Percentiles rank a stretch among this genome's conserved stretches.
Evolutionary conservation across 2,113 vertebrate genomes (phyloP).

Genomic region (Neotragus moschatus): DNA sequence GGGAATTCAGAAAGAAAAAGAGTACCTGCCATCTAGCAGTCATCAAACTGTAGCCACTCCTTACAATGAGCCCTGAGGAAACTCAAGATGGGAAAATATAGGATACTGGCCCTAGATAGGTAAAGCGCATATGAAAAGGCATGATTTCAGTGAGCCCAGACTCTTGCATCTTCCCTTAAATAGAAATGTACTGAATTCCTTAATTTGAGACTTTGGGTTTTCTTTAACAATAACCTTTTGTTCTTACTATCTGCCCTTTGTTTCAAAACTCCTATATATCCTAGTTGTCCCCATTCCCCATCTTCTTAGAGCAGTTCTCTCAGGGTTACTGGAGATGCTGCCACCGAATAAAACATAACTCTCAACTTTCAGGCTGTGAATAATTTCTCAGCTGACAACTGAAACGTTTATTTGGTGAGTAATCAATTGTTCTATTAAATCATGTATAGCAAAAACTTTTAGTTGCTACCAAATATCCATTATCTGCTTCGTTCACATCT

Average conservation of each 20-base stretch:
- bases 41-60: background rate
- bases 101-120: background rate
- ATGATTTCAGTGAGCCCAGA: background rate
- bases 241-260: background rate
- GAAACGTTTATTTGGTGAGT: background rate
- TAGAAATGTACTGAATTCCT: background rate
- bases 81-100: background rate
- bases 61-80: background rate
- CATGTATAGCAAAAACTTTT: background rate
- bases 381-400: background rate
- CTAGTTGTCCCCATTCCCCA: background rate
- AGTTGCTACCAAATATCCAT: background rate
- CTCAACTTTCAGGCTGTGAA: background rate
- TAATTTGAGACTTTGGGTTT: background rate
- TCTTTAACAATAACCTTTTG: background rate
- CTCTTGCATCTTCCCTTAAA: background rate
- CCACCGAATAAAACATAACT: background rate
- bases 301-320: background rate
- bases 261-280: background rate
- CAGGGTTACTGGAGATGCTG: background rate
- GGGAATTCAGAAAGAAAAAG: background rate
- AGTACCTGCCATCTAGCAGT: background rate
- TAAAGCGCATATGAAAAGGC: background rate
- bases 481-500: background rate
- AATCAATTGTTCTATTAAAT: background rate